A percentile compares a stretch with the other conserved stretches of the same genome.
Conservation (phyloP, 2,113 vertebrate species). For the Thamnophis sirtalis region DNA sequence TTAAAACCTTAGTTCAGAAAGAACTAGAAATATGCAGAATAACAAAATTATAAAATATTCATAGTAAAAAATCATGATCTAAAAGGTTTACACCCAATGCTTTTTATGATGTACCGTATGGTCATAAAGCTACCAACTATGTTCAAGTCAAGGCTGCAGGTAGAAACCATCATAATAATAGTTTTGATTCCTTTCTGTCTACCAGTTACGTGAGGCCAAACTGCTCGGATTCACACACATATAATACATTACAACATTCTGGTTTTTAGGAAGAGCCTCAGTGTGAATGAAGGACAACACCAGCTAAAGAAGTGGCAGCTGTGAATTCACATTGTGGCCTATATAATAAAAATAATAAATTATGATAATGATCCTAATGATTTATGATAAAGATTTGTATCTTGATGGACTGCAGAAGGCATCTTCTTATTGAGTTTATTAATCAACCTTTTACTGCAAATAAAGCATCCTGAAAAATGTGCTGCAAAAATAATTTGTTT, state of each 20-base stretch:
- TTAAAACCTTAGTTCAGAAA: not conserved
- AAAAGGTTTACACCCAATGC: not conserved
- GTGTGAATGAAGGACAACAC: not conserved
- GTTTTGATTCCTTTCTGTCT: not conserved
- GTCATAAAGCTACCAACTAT: not conserved
- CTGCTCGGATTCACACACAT: not conserved
- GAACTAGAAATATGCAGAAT: not conserved
- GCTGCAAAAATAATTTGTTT: not conserved
- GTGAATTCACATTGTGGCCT: not conserved
- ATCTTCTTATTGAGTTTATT: not conserved
- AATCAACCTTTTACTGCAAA: not conserved
- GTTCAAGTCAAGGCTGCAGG: not conserved
- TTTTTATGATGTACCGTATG: not conserved
- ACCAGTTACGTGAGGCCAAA: not conserved
- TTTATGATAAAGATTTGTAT: not conserved
- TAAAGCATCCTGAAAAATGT: not conserved
- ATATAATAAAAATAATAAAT: not conserved
- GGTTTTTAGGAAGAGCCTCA: not conserved
- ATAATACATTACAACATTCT: not conserved
- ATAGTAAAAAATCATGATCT: slow-evolving; percentile 7
- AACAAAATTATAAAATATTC: slow-evolving; percentile 8
- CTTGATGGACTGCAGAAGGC: slow-evolving; percentile 5
- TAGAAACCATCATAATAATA: slow-evolving; percentile 10
- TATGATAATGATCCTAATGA: slow-evolving; percentile 1
- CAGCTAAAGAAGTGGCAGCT: not conserved